Evolutionary conservation across 2,888 invertebrate genomes (phyloP).

Genomic region (Zygogramma bicolorata): DNA sequence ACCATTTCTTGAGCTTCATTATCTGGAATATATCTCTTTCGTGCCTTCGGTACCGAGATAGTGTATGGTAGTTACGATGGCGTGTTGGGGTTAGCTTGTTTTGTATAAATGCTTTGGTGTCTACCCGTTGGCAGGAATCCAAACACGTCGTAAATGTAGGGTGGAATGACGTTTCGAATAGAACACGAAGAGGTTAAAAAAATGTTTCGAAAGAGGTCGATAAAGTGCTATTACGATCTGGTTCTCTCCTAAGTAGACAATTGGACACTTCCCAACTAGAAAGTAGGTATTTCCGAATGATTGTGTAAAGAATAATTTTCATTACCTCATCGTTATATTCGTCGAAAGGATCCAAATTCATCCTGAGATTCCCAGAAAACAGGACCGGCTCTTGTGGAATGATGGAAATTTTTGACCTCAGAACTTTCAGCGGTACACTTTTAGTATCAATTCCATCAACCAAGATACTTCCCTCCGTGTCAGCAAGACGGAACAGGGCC

Average conservation of each 20-base stretch:
- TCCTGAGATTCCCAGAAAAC: slow-evolving; percentile 87
- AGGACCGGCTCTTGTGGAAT: slow-evolving; percentile 89
- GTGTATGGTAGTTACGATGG: too few relatives aligned
- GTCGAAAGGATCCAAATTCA: slow-evolving; percentile 91
- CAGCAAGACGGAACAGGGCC: slow-evolving; percentile 84
- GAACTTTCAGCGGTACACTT: slow-evolving; percentile 73
- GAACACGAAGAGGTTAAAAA: too few relatives aligned
- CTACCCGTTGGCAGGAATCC: too few relatives aligned
- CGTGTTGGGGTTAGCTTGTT: too few relatives aligned
- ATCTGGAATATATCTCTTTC: too few relatives aligned
- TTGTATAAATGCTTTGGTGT: too few relatives aligned
- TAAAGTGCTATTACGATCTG: too few relatives aligned
- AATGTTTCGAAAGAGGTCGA: too few relatives aligned
- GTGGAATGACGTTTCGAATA: too few relatives aligned
- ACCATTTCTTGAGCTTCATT: too few relatives aligned
- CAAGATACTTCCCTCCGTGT: slow-evolving; percentile 79
- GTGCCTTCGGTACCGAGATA: too few relatives aligned
- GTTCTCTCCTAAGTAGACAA: background rate
- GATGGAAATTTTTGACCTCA: slow-evolving; percentile 81
- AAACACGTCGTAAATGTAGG: too few relatives aligned
- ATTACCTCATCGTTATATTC: slow-evolving; percentile 78
- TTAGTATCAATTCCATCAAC: slow-evolving; percentile 83
- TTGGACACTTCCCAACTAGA: background rate
- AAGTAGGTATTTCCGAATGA: background rate
- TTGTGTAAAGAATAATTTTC: background rate